Percentiles rank a stretch among this genome's conserved stretches.
phyloP scores from a whole-genome alignment of 1,140 invertebrate genomes.

The Drepana arcuata region DNA sequence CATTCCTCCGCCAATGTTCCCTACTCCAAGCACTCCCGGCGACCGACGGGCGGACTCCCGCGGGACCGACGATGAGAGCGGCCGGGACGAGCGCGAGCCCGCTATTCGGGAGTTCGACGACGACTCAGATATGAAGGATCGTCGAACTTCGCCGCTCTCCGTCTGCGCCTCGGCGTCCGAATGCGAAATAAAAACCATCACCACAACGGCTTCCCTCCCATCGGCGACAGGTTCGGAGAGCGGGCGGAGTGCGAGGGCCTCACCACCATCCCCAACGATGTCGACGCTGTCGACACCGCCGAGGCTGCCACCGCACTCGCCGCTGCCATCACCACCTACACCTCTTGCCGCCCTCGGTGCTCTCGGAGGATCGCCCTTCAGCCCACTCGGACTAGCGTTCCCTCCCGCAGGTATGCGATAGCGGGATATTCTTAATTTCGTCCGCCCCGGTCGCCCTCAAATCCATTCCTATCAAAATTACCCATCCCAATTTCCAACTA shows the following conservation, averaged over 20 bases:
- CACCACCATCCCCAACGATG: slow-evolving; percentile 74
- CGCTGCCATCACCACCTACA: slow-evolving; percentile 83
- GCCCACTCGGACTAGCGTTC: slow-evolving; percentile 84
- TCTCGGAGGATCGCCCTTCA: slow-evolving; percentile 79
- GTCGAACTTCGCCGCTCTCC: slow-evolving; percentile 70
- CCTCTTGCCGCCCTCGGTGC: slow-evolving; percentile 77
- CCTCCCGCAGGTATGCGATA: slow-evolving; percentile 82
- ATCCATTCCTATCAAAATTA: slow-evolving; percentile 41
- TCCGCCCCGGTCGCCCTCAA: slow-evolving; percentile 69
- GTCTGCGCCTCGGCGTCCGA: slow-evolving; percentile 84
- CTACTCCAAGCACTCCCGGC: slow-evolving; percentile 72
- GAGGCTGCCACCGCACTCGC: slow-evolving; percentile 80
- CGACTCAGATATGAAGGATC: slow-evolving; percentile 66
- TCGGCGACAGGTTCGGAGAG: slow-evolving; percentile 74
- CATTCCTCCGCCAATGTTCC: slow-evolving; percentile 75
- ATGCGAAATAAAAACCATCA: slow-evolving; percentile 81
- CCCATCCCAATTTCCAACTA: slow-evolving; percentile 41
- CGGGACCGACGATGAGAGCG: slow-evolving; percentile 76
- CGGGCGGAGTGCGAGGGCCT: slow-evolving; percentile 76
- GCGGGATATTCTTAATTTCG: slow-evolving; percentile 53
- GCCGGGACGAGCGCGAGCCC: slow-evolving; percentile 75
- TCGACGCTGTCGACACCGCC: slow-evolving; percentile 67
- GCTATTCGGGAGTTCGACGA: slow-evolving; percentile 75
- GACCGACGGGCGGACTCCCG: slow-evolving; percentile 75
- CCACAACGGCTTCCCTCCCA: slow-evolving; percentile 74